Conservation (phyloP, 2,888 invertebrate genomes). For the Cerastis rubricosa region DNA sequence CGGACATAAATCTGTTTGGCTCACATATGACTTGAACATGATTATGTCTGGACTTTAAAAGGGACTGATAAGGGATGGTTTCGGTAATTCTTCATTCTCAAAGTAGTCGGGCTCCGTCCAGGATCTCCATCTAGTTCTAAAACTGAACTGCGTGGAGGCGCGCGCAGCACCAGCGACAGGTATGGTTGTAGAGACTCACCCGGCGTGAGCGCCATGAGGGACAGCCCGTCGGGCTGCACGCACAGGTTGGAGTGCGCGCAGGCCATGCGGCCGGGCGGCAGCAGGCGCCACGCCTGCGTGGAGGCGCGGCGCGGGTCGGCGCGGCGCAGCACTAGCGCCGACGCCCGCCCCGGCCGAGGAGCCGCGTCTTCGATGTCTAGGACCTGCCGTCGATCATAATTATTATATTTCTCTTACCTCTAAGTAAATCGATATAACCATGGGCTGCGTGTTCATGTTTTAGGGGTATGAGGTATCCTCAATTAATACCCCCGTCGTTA, state of each 20-base stretch:
- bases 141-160: too few relatives aligned
- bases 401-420: not conserved
- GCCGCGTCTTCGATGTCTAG: slow-evolving; percentile 97
- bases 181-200: slow-evolving; percentile 48
- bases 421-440: not conserved
- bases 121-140: not conserved
- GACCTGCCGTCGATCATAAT: slow-evolving; percentile 85
- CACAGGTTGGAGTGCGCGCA: slow-evolving; percentile 97
- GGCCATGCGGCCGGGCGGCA: slow-evolving; percentile 94
- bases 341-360: slow-evolving; percentile 94
- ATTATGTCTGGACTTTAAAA: not conserved
- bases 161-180: too few relatives aligned
- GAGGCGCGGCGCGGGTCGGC: slow-evolving; percentile 95
- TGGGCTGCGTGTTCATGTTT: not conserved
- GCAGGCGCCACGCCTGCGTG: slow-evolving; percentile 96
- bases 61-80: not conserved
- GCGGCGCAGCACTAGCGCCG: slow-evolving; percentile 95
- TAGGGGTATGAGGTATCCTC: too few relatives aligned
- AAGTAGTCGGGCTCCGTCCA: too few relatives aligned
- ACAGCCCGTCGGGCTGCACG: slow-evolving; percentile 90
- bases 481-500: too few relatives aligned
- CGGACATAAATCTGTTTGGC: not conserved
- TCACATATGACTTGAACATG: not conserved
- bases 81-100: too few relatives aligned
- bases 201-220: slow-evolving; percentile 90